phyloP scores from a whole-genome alignment of 1,140 invertebrate species.

The Druon quercuslanigerum region DNA sequence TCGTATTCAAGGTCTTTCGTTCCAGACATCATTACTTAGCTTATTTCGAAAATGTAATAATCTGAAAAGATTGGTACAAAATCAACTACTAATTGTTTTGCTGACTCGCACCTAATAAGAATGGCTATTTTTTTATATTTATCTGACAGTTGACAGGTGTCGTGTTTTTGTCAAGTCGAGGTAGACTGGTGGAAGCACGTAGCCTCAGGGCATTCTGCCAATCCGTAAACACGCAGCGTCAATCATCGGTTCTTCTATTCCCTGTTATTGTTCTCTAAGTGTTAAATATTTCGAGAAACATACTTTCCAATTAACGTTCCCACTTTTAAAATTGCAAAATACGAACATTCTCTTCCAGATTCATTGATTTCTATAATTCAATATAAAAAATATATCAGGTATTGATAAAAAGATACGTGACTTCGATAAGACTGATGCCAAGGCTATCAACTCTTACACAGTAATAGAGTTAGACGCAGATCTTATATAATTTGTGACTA shows the following conservation, averaged over 20 bases:
- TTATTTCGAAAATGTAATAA: too few species aligned
- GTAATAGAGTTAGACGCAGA: not conserved
- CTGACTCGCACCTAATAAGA: too few species aligned
- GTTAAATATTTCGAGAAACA: not conserved
- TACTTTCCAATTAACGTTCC: too few species aligned
- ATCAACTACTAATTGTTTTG: too few species aligned
- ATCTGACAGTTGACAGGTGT: not conserved
- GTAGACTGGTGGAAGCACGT: not conserved
- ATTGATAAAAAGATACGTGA: conserved; percentile 24
- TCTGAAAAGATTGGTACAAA: too few species aligned
- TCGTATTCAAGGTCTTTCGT: too few species aligned
- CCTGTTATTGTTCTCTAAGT: not conserved
- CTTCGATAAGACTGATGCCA: conserved; percentile 20
- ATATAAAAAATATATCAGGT: conserved; percentile 6
- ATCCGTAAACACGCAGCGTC: conserved; percentile 1
- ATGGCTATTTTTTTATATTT: not conserved
- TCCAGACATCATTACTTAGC: too few species aligned
- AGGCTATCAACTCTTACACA: not conserved
- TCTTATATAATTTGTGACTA: not conserved
- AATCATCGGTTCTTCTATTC: not conserved
- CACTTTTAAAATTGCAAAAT: too few species aligned
- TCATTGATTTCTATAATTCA: not conserved
- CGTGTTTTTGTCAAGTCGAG: not conserved
- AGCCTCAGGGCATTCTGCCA: not conserved
- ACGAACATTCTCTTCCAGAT: too few species aligned